phyloP scores from a whole-genome alignment of 2,888 invertebrate genomes.

The Leistus spinibarbis region DNA sequence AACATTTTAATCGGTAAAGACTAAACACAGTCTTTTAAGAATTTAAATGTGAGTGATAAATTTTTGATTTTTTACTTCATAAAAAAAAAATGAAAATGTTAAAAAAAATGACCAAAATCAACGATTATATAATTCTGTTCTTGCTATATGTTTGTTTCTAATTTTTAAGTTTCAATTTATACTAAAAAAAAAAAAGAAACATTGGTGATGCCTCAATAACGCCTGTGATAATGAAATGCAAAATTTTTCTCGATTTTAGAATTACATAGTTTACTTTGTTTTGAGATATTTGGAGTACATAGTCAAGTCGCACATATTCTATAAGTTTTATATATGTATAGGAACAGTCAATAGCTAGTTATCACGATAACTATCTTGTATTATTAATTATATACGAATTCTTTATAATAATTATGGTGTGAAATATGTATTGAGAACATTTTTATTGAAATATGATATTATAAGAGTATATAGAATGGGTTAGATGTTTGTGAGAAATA shows the following conservation, averaged over 20 bases:
- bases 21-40: conserved; percentile 14
- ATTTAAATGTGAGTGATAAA: conserved; percentile 38
- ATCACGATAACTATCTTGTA: not conserved
- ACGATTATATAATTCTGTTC: conserved; percentile 37
- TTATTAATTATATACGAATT: not conserved
- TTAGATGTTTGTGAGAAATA: not conserved
- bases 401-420: not conserved
- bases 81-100: not conserved
- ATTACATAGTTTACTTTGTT: conserved; percentile 2
- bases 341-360: not conserved
- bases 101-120: conserved; percentile 42
- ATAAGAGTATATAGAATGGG: not conserved
- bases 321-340: not conserved
- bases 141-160: conserved; percentile 14
- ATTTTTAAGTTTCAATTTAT: conserved; percentile 24
- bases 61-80: conserved; percentile 31
- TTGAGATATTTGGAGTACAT: conserved; percentile 33
- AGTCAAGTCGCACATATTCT: not conserved
- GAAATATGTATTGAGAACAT: not conserved
- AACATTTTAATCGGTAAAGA: conserved; percentile 31
- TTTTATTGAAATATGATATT: not conserved
- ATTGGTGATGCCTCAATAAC: conserved; percentile 39
- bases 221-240: conserved; percentile 39
- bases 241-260: conserved; percentile 32
- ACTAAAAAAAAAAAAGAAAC: conserved; percentile 16